phyloP scores from a whole-genome alignment of 2,113 vertebrate genomes.

The Cephalopholis sonnerati region DNA sequence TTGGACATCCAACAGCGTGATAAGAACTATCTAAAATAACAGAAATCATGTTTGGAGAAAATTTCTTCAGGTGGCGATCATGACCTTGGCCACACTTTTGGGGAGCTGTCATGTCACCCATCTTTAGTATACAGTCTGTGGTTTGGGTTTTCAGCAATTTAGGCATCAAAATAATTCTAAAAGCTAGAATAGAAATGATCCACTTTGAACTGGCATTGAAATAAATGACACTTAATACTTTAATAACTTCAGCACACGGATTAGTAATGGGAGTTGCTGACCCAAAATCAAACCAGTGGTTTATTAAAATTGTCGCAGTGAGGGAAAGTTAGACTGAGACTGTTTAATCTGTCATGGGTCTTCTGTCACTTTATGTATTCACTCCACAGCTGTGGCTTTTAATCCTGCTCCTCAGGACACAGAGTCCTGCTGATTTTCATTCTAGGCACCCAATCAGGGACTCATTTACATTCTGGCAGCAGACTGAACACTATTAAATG shows the following conservation, averaged over 20 bases:
- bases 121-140: no score
- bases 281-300: not conserved
- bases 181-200: not conserved
- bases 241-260: no score
- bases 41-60: no score
- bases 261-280: not conserved
- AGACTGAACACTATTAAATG: slow-evolving; percentile 13
- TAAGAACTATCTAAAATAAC: no score
- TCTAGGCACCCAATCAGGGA: slow-evolving; percentile 20
- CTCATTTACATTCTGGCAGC: slow-evolving; percentile 34
- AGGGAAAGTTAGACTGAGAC: no score
- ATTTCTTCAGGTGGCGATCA: no score
- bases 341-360: not conserved
- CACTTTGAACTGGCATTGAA: not conserved
- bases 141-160: not conserved
- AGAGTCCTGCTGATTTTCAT: slow-evolving; percentile 30
- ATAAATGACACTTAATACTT: not conserved
- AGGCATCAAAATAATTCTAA: not conserved
- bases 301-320: not conserved
- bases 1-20: no score
- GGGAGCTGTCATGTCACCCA: no score
- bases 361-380: not conserved
- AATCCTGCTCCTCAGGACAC: not conserved
- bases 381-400: slow-evolving; percentile 4
- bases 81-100: no score